Percentiles rank a stretch among this genome's conserved stretches.
phyloP scores from a whole-genome alignment of 2,113 vertebrate species.

The Erythrocercus mccallii region DNA sequence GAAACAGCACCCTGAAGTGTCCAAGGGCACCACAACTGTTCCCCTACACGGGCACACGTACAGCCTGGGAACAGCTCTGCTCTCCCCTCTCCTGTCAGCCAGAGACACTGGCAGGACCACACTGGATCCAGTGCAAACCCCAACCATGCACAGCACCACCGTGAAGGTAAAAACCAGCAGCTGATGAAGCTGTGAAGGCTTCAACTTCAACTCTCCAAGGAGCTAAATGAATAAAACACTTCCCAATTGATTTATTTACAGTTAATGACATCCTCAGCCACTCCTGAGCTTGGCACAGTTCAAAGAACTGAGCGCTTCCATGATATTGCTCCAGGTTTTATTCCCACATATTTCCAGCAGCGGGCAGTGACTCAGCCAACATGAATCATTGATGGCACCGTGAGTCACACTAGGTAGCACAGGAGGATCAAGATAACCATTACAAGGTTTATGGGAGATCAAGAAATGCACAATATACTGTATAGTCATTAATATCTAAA shows the following conservation, averaged over 20 bases:
- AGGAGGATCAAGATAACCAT: neutral
- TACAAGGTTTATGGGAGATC: neutral
- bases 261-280: neutral
- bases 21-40: rapidly evolving
- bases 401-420: slow-evolving; percentile 47
- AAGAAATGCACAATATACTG: neutral
- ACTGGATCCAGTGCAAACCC: neutral
- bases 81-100: neutral
- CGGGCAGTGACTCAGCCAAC: slow-evolving; percentile 37
- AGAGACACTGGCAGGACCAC: neutral
- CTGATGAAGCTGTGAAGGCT: neutral
- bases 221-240: slow-evolving; percentile 20
- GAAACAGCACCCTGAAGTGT: neutral
- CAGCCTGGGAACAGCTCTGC: neutral
- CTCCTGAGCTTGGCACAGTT: slow-evolving; percentile 3
- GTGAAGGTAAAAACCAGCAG: neutral
- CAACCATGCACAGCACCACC: rapidly evolving
- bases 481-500: neutral
- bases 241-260: slow-evolving; percentile 19
- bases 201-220: neutral
- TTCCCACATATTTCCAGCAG: neutral
- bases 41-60: rapidly evolving
- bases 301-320: neutral
- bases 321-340: neutral
- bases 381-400: slow-evolving; percentile 41